These are phyloP conservation scores for Eulemur rubriventer DNA, from an alignment of 2,797 vertebrate genomes.

Conservation along the genomic window DNA sequence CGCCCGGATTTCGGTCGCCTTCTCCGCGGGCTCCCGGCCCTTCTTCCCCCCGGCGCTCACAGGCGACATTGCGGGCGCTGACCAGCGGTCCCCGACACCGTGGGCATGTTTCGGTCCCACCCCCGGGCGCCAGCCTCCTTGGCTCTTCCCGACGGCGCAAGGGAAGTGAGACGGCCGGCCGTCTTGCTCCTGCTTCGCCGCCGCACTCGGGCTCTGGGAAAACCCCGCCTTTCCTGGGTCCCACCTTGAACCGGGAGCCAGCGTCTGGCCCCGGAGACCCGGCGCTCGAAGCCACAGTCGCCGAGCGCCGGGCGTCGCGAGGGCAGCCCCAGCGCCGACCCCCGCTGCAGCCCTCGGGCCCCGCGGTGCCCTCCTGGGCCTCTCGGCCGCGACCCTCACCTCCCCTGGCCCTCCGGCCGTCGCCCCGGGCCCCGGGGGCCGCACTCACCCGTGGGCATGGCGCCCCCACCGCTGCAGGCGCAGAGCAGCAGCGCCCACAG, in stretches of 20 bases:
- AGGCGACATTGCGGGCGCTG: not conserved
- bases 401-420: not conserved
- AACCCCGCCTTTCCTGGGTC: not conserved
- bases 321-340: not conserved
- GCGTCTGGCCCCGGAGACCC: not conserved
- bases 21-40: not conserved
- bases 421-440: not conserved
- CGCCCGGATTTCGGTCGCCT: not conserved
- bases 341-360: not conserved
- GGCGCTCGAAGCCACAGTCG: not conserved
- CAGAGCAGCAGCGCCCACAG: constrained; percentile 59
- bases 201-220: not conserved
- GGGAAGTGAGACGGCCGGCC: not conserved
- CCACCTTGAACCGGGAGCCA: not conserved
- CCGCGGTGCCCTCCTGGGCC: not conserved
- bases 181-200: not conserved
- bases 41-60: not conserved
- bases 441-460: constrained; percentile 64
- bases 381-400: not conserved
- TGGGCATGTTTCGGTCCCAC: not conserved
- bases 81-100: not conserved
- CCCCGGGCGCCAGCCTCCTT: not conserved
- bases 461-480: not conserved
- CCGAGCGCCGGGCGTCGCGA: fast-evolving
- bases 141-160: not conserved